phyloP scores from a whole-genome alignment of 2,113 vertebrate genomes.

The Hiodon alosoides region DNA sequence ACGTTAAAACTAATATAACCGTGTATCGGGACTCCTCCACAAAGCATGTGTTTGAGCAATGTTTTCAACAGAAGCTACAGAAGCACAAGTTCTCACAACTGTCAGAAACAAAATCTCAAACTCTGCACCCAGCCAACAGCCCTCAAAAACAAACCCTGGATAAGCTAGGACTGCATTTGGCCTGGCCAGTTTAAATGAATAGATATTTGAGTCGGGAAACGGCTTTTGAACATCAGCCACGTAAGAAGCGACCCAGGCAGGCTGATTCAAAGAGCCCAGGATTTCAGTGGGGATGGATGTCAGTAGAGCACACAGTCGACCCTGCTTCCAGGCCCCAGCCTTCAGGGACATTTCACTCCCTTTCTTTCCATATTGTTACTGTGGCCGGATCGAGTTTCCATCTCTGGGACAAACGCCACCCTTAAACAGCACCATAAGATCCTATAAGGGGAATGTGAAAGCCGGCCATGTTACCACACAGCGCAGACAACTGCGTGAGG shows the following conservation, averaged over 20 bases:
- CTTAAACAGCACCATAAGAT: background rate
- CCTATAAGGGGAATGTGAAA: background rate
- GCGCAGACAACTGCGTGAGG: background rate
- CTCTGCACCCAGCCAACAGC: background rate
- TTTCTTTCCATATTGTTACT: background rate
- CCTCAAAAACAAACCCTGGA: background rate
- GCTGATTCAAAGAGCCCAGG: too few relatives aligned
- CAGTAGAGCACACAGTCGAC: background rate
- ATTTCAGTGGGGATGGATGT: background rate
- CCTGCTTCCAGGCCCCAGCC: background rate
- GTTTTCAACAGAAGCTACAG: too few relatives aligned
- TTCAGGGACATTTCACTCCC: background rate
- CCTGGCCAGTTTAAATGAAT: background rate
- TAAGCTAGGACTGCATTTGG: background rate
- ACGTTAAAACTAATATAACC: too few relatives aligned
- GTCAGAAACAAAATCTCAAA: constrained; percentile 2
- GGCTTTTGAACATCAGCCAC: background rate
- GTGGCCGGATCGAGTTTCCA: constrained; percentile 8
- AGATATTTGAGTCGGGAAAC: background rate
- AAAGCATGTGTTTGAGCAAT: too few relatives aligned
- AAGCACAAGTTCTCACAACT: background rate
- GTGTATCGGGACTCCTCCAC: too few relatives aligned
- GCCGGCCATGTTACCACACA: background rate
- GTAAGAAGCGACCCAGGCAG: background rate
- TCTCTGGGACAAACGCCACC: background rate